Conservation (phyloP, 2,113 vertebrate species). For the Onychorhynchus coronatus region DNA sequence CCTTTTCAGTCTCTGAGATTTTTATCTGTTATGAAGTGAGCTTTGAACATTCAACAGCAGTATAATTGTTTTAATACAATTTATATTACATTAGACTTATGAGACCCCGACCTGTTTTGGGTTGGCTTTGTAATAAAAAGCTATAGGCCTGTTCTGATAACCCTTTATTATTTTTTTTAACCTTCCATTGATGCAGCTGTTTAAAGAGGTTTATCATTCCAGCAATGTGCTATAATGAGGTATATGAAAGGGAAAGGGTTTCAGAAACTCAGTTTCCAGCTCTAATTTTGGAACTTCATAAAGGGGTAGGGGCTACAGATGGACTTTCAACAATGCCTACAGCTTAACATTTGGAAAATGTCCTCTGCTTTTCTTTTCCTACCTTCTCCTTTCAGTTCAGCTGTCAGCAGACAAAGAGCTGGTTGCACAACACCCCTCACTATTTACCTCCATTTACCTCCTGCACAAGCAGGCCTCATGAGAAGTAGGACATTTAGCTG, state of each 20-base stretch:
- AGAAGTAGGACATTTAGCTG: background rate
- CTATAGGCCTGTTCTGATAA: conserved; percentile 15
- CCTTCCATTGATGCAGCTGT: background rate
- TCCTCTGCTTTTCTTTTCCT: background rate
- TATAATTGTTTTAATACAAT: conserved; percentile 50
- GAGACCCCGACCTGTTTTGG: background rate
- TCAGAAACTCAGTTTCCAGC: background rate
- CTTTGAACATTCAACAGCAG: conserved; percentile 50
- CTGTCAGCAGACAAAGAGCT: background rate
- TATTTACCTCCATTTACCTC: conserved; percentile 12
- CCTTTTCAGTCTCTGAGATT: conserved; percentile 40
- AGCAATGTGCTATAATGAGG: background rate
- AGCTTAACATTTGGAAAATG: background rate
- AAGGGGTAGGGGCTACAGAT: background rate
- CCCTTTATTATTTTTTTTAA: background rate
- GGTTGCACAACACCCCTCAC: background rate
- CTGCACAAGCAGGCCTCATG: background rate
- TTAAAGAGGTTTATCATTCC: conserved; percentile 5
- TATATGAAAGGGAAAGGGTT: background rate
- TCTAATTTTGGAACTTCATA: background rate
- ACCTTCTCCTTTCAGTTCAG: conserved; percentile 3
- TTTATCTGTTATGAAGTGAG: conserved; percentile 51
- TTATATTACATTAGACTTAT: conserved; percentile 33
- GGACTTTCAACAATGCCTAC: background rate
- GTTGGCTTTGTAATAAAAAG: conserved; percentile 25